A percentile compares a stretch with the other conserved stretches of the same genome.
These are phyloP conservation scores for Ptilodon capucinus DNA, from an alignment of 2,888 invertebrate species.

Conservation along the genomic window DNA sequence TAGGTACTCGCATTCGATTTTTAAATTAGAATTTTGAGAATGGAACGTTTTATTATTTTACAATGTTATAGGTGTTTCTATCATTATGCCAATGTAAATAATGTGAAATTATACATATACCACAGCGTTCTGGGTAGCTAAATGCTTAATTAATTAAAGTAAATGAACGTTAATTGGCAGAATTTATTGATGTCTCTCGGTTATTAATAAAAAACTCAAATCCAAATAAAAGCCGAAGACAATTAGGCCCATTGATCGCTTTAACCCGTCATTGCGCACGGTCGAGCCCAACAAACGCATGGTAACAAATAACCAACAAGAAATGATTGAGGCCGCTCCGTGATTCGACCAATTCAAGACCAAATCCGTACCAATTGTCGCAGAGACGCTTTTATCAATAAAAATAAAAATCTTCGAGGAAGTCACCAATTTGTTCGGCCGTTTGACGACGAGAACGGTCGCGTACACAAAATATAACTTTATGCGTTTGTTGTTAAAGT, in stretches of 20 bases:
- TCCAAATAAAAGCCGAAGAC: neutral
- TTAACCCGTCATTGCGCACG: constrained; percentile 23
- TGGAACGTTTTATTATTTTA: neutral
- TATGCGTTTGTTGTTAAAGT: constrained; percentile 6
- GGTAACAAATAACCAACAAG: constrained; percentile 20
- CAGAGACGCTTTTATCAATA: constrained; percentile 74
- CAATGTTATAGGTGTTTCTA: too few species aligned
- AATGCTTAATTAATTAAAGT: neutral
- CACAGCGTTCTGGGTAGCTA: too few species aligned
- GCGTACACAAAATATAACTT: constrained; percentile 24
- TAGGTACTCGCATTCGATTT: neutral
- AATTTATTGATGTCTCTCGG: too few species aligned
- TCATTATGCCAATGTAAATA: neutral
- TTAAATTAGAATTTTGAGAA: neutral
- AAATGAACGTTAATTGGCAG: neutral
- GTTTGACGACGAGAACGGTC: constrained; percentile 34
- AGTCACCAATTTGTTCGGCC: constrained; percentile 69
- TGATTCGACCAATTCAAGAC: constrained; percentile 67
- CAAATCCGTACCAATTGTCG: constrained; percentile 76
- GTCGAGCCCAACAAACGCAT: constrained; percentile 19
- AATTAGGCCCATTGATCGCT: constrained; percentile 13
- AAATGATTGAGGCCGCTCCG: constrained; percentile 35
- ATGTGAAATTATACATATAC: too few species aligned
- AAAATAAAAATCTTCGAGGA: constrained; percentile 78
- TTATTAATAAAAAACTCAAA: neutral